Conservation (phyloP, 1,140 invertebrate genomes). For the Harpegnathos saltator region DNA sequence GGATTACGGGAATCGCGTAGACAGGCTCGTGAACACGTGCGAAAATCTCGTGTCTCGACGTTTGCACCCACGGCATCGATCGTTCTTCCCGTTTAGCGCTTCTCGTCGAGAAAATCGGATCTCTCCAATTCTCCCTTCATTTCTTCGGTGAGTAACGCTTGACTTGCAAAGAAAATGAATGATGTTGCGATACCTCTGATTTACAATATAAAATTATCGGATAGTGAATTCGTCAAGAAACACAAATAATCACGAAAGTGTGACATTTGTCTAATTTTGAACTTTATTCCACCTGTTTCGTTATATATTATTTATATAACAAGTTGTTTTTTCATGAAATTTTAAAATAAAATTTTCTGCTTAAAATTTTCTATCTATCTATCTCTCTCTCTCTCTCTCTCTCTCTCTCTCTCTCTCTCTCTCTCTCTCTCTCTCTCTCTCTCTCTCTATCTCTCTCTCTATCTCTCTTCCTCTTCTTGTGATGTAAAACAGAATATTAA, state of each 20-base stretch:
- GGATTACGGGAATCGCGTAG: constrained; percentile 77
- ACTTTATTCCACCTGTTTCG: not conserved
- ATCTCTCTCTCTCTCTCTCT: too few species aligned
- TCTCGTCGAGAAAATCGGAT: constrained; percentile 33
- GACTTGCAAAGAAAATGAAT: constrained; percentile 9
- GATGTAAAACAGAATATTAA: not conserved
- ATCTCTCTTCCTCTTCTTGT: not conserved
- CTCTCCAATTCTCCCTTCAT: constrained; percentile 2
- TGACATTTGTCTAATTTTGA: not conserved
- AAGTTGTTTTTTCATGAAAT: not conserved
- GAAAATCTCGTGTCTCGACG: constrained; percentile 74
- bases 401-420: too few species aligned
- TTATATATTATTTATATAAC: not conserved
- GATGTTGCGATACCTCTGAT: constrained; percentile 3
- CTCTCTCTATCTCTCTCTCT: too few species aligned
- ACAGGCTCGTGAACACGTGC: constrained; percentile 73
- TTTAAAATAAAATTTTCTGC: not conserved
- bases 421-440: too few species aligned
- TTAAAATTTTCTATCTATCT: too few species aligned
- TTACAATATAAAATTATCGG: not conserved
- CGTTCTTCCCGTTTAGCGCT: constrained; percentile 49
- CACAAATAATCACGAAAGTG: constrained; percentile 5
- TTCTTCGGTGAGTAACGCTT: constrained; percentile 35
- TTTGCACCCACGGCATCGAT: constrained; percentile 67
- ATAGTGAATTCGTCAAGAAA: not conserved